These are phyloP conservation scores for Ladona fulva DNA, from an alignment of 1,140 invertebrate genomes.

Conservation along the genomic window DNA sequence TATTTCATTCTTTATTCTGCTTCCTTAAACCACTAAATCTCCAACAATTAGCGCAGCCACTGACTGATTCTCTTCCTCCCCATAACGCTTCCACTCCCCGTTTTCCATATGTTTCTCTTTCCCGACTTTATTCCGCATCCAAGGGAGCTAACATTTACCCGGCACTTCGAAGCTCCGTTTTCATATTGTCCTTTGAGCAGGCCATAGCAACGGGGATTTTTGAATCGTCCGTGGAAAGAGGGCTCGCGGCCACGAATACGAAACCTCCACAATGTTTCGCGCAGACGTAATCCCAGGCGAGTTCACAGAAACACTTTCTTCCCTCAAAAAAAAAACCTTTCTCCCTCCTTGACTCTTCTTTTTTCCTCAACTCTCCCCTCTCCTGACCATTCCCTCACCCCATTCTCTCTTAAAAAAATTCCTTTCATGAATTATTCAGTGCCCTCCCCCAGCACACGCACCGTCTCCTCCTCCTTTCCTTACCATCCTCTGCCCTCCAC, in stretches of 20 bases:
- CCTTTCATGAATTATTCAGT: constrained; percentile 1
- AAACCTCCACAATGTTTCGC: no score
- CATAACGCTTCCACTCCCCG: neutral
- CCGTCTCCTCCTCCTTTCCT: neutral
- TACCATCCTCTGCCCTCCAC: neutral
- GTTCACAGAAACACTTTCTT: no score
- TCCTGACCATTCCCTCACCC: neutral
- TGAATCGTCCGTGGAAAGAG: no score
- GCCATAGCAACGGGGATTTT: no score
- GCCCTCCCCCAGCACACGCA: neutral
- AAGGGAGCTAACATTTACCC: no score
- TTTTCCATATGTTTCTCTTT: neutral
- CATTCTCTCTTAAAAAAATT: neutral
- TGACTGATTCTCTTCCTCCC: neutral
- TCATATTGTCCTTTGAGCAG: no score
- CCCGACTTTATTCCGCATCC: neutral
- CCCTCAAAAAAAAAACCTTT: neutral
- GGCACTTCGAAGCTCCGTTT: no score
- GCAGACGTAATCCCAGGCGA: no score
- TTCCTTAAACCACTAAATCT: no score
- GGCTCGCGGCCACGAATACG: no score
- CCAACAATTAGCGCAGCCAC: no score
- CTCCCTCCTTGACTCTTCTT: neutral
- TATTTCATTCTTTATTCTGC: no score
- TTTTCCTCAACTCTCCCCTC: neutral